phyloP scores from a whole-genome alignment of 2,113 vertebrate species.

The Siniperca chuatsi region DNA sequence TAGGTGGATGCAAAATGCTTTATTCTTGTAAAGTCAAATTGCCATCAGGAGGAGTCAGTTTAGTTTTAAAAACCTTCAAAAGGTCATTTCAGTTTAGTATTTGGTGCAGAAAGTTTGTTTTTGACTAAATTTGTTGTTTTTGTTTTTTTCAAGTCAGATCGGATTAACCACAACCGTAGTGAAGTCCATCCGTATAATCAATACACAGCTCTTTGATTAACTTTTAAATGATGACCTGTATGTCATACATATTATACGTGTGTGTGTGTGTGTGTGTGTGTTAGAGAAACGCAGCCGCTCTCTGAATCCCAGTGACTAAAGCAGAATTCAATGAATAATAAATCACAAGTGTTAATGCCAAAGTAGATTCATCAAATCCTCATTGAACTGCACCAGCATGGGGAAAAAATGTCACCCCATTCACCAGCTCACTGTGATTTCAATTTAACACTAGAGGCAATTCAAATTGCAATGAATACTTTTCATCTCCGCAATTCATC shows the following conservation, averaged over 20 bases:
- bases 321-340: conserved; percentile 68
- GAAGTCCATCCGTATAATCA: background rate
- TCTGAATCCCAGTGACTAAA: conserved; percentile 36
- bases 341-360: conserved; percentile 58
- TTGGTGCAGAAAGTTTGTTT: background rate
- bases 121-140: background rate
- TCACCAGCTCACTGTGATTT: conserved; percentile 40
- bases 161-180: background rate
- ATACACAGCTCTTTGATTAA: conserved; percentile 12
- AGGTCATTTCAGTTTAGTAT: background rate
- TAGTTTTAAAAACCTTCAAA: background rate
- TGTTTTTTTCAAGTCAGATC: background rate
- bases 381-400: conserved; percentile 46
- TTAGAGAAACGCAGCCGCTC: background rate
- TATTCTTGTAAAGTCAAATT: background rate
- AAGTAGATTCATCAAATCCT: conserved; percentile 64
- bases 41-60: background rate
- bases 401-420: conserved; percentile 32
- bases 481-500: conserved; percentile 44
- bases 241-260: background rate
- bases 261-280: conserved; percentile 1
- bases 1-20: background rate
- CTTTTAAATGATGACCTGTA: background rate
- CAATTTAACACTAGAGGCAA: conserved; percentile 46
- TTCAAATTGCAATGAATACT: conserved; percentile 45